Evolutionary conservation across 2,797 vertebrate genomes (phyloP).

Genomic region (Erithacus rubecula): DNA sequence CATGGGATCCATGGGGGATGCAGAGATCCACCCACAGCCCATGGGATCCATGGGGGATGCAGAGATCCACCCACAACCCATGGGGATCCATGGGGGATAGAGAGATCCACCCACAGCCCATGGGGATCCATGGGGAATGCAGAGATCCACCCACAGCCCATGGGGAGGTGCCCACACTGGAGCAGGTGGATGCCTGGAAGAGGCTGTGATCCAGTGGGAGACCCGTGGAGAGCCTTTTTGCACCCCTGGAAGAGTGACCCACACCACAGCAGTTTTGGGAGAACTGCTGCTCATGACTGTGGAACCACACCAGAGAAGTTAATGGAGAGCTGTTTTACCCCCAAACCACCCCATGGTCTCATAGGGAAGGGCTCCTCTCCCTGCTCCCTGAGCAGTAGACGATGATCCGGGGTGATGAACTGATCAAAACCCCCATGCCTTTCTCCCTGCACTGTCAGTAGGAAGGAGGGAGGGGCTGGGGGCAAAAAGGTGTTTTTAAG

Average conservation of each 20-base stretch:
- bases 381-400: not conserved
- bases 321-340: not conserved
- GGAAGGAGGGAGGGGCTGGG: not conserved
- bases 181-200: not conserved
- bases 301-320: not conserved
- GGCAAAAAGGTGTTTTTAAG: not conserved
- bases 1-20: not conserved
- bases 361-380: not conserved
- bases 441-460: too few relatives aligned
- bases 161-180: not conserved
- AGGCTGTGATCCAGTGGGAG: not conserved
- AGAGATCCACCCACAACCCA: not conserved
- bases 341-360: not conserved
- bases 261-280: not conserved
- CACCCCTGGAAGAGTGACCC: not conserved
- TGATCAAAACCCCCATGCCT: not conserved
- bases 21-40: not conserved
- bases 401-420: not conserved
- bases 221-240: not conserved
- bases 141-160: not conserved
- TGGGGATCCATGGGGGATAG: not conserved
- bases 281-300: too few relatives aligned
- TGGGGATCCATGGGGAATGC: not conserved
- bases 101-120: not conserved
- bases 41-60: fast-evolving